Evolutionary conservation across 2,113 vertebrate species (phyloP).

Genomic region (Hystrix cristata): DNA sequence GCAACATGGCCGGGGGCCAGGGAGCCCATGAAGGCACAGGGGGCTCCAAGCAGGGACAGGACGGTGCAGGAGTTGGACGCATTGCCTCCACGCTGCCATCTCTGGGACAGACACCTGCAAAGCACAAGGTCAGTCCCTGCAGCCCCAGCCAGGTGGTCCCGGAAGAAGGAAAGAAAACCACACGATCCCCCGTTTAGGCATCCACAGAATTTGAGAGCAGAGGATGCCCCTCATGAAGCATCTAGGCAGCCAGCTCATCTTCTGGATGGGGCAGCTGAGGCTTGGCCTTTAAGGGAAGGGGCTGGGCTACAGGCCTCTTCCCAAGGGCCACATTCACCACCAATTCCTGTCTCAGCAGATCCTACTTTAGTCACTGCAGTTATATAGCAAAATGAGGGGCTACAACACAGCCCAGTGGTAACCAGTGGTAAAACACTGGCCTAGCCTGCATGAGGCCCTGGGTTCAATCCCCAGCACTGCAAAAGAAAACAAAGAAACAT

Average conservation of each 20-base stretch:
- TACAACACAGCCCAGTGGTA: neutral
- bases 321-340: neutral
- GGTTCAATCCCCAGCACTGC: neutral
- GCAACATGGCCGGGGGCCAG: conserved; percentile 89
- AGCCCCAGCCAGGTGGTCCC: neutral
- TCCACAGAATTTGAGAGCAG: neutral
- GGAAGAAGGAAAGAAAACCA: neutral
- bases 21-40: conserved; percentile 93
- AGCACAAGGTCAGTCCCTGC: neutral
- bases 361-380: neutral
- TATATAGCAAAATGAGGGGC: neutral
- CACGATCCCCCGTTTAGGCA: rapidly evolving
- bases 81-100: conserved; percentile 95
- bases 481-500: neutral
- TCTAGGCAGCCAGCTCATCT: neutral
- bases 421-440: neutral
- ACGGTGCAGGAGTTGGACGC: conserved; percentile 95
- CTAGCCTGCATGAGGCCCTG: neutral
- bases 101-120: conserved; percentile 92
- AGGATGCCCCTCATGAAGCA: neutral
- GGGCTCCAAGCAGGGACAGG: conserved; percentile 91
- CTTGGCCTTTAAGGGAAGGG: neutral
- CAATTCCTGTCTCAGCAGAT: neutral
- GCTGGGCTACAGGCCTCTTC: neutral
- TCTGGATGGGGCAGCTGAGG: neutral